Evolutionary conservation across 2,888 invertebrate genomes (phyloP).

Genomic region (Lasius platythorax): DNA sequence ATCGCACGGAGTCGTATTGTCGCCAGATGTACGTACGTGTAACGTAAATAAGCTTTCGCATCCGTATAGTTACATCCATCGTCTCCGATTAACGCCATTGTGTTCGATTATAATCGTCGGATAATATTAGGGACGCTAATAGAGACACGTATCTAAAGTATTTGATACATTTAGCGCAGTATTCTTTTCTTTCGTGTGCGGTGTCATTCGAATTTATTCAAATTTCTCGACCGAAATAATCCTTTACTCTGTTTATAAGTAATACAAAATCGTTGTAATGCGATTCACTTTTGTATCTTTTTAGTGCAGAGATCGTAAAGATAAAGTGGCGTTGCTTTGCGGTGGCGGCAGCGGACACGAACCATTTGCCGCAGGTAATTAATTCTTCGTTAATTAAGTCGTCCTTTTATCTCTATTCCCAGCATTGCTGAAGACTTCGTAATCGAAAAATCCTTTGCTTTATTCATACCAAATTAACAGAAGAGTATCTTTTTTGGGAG

Average conservation of each 20-base stretch:
- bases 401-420: not conserved
- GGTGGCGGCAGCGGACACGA: conserved; percentile 96
- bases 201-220: not conserved
- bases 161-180: not conserved
- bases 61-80: not conserved
- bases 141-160: not conserved
- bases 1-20: conserved; percentile 79
- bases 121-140: not conserved
- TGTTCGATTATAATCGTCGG: not conserved
- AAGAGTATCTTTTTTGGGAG: not conserved
- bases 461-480: conserved; percentile 2
- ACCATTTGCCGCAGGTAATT: conserved; percentile 87
- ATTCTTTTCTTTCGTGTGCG: not conserved
- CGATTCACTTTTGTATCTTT: conserved; percentile 37
- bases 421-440: not conserved
- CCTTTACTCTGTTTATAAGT: not conserved
- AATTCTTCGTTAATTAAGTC: conserved; percentile 1
- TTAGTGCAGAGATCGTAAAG: conserved; percentile 72
- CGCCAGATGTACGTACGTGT: conserved; percentile 77
- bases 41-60: not conserved
- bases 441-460: not conserved
- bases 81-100: not conserved
- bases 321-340: conserved; percentile 88
- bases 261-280: not conserved
- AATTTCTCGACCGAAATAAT: not conserved